These are phyloP conservation scores for Sesia bembeciformis DNA, from an alignment of 2,888 invertebrate genomes.

Conservation along the genomic window DNA sequence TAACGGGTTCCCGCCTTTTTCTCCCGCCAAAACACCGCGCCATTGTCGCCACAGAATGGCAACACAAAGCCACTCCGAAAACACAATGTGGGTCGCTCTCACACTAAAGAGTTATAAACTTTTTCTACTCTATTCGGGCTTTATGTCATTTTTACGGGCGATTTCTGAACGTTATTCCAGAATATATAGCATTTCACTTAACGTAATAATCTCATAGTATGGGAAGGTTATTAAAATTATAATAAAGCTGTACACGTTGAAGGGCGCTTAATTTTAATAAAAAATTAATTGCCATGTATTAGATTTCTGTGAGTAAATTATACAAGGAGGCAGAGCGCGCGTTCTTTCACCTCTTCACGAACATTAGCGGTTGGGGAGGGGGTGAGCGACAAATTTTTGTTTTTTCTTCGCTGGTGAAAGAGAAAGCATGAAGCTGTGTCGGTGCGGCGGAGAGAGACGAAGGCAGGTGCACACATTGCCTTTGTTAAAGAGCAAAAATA, in stretches of 20 bases:
- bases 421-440: slow-evolving; percentile 20
- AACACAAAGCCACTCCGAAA: slow-evolving; percentile 43
- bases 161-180: slow-evolving; percentile 11
- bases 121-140: slow-evolving; percentile 38
- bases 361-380: slow-evolving; percentile 61
- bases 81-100: slow-evolving; percentile 27
- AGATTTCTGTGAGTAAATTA: slow-evolving; percentile 62
- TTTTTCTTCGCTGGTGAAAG: slow-evolving; percentile 55
- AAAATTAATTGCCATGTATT: slow-evolving; percentile 71
- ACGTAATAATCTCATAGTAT: neutral
- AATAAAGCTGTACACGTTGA: slow-evolving; percentile 48
- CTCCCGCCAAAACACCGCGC: slow-evolving; percentile 65
- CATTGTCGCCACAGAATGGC: slow-evolving; percentile 56
- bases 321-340: slow-evolving; percentile 52
- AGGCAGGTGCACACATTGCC: slow-evolving; percentile 67
- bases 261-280: slow-evolving; percentile 59
- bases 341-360: slow-evolving; percentile 44
- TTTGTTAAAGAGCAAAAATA: slow-evolving; percentile 73
- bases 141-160: slow-evolving; percentile 30
- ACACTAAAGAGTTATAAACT: slow-evolving; percentile 48
- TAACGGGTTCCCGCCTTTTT: slow-evolving; percentile 72
- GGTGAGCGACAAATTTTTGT: slow-evolving; percentile 64
- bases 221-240: slow-evolving; percentile 51
- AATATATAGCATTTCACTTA: no score
- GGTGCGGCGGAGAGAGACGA: slow-evolving; percentile 49